A percentile compares a stretch with the other conserved stretches of the same genome.
These are phyloP conservation scores for Xenus cinereus DNA, from an alignment of 2,113 vertebrate species.

Conservation along the genomic window DNA sequence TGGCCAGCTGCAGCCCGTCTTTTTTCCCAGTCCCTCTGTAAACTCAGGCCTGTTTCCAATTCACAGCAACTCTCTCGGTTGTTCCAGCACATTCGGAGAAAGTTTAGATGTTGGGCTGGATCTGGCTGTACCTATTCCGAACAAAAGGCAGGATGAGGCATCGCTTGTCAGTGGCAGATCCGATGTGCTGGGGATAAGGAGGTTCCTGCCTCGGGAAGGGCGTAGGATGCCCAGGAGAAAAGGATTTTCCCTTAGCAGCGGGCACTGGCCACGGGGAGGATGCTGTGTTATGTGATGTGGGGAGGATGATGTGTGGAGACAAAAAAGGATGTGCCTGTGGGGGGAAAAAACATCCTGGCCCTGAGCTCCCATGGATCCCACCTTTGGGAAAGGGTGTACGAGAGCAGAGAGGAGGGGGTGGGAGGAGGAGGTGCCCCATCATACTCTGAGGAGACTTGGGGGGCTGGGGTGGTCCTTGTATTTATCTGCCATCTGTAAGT, in stretches of 20 bases:
- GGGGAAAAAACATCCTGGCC: background rate
- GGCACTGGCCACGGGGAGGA: background rate
- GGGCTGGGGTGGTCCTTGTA: fast-evolving
- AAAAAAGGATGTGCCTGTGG: fast-evolving
- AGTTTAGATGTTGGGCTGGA: background rate
- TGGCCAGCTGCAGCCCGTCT: slow-evolving; percentile 30
- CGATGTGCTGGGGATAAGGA: fast-evolving
- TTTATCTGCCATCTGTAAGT: background rate
- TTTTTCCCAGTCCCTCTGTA: background rate
- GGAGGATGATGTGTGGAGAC: too few relatives aligned
- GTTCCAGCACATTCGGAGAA: background rate
- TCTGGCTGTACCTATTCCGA: background rate
- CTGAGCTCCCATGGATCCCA: fast-evolving
- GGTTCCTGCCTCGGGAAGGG: fast-evolving
- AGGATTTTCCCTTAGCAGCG: fast-evolving
- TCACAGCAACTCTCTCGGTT: background rate
- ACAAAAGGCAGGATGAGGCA: fast-evolving
- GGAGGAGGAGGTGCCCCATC: fast-evolving
- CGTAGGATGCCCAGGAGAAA: background rate
- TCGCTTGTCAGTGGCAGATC: background rate
- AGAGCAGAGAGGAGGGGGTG: background rate
- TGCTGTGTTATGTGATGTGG: too few relatives aligned
- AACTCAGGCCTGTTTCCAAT: background rate
- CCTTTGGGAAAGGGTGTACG: background rate
- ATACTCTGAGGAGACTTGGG: background rate